Conservation (phyloP, 2,888 invertebrate genomes). For the Sympetrum striolatum region DNA sequence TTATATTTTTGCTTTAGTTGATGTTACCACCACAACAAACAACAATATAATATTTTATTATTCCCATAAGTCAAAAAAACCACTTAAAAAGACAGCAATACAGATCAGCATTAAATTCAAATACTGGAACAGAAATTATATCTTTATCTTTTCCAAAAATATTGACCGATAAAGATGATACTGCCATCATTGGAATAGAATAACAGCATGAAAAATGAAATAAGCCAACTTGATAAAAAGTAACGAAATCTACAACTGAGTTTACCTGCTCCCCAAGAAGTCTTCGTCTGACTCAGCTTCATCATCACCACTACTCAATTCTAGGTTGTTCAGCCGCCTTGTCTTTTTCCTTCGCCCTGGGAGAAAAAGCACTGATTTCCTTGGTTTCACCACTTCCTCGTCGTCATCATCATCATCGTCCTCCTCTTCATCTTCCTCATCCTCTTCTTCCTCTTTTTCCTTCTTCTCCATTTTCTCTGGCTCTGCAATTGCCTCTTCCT, state of each 20-base stretch:
- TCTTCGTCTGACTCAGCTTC: constrained; percentile 88
- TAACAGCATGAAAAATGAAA: background rate
- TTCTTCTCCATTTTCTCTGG: background rate
- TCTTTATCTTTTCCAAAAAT: too few relatives aligned
- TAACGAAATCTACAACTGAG: constrained; percentile 46
- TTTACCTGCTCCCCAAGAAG: constrained; percentile 81
- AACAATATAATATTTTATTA: too few relatives aligned
- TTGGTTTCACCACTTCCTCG: background rate
- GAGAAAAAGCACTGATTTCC: constrained; percentile 17
- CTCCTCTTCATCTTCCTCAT: background rate
- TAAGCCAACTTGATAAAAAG: background rate
- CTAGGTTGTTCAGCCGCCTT: constrained; percentile 79
- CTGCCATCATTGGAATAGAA: too few relatives aligned
- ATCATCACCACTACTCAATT: constrained; percentile 80
- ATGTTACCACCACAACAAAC: too few relatives aligned
- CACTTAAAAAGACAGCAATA: too few relatives aligned
- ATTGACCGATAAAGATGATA: too few relatives aligned
- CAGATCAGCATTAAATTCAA: too few relatives aligned
- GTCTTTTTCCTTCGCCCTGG: constrained; percentile 65
- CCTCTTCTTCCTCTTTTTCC: background rate
- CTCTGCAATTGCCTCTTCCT: constrained; percentile 42
- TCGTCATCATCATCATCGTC: constrained; percentile 13
- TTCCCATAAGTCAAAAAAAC: too few relatives aligned
- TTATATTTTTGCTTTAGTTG: too few relatives aligned
- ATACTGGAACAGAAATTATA: too few relatives aligned